Evolutionary conservation across 2,113 vertebrate genomes (phyloP).

Genomic region (Calyptomena viridis): DNA sequence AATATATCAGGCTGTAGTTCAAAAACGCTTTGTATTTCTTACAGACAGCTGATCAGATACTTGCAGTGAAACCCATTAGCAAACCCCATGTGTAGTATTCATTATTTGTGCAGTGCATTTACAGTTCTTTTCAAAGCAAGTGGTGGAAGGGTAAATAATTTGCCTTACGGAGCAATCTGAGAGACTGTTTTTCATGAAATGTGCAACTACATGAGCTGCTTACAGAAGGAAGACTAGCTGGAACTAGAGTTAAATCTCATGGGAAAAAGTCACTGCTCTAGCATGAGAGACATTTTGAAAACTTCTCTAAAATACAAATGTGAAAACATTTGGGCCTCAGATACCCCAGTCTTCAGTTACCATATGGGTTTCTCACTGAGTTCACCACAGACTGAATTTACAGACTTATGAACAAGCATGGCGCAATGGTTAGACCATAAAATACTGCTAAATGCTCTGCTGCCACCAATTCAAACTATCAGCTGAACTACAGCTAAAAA

Average conservation of each 20-base stretch:
- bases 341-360: neutral
- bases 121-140: neutral
- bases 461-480: accelerated
- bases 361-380: neutral
- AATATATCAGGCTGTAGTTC: slow-evolving; percentile 2
- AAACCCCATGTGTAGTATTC: neutral
- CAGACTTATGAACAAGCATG: neutral
- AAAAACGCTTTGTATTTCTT: slow-evolving; percentile 37
- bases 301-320: neutral
- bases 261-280: neutral
- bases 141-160: neutral
- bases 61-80: neutral
- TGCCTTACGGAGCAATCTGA: neutral
- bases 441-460: neutral
- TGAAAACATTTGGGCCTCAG: neutral
- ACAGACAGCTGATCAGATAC: neutral
- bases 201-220: neutral
- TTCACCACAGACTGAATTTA: neutral
- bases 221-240: neutral
- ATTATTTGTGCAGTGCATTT: neutral
- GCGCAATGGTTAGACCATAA: neutral
- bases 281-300: neutral
- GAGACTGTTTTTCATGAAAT: neutral
- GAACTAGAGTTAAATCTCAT: neutral
- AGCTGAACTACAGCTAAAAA: neutral